Evolutionary conservation across 2,888 invertebrate species (phyloP).

Genomic region (Criorhina ranunculi): DNA sequence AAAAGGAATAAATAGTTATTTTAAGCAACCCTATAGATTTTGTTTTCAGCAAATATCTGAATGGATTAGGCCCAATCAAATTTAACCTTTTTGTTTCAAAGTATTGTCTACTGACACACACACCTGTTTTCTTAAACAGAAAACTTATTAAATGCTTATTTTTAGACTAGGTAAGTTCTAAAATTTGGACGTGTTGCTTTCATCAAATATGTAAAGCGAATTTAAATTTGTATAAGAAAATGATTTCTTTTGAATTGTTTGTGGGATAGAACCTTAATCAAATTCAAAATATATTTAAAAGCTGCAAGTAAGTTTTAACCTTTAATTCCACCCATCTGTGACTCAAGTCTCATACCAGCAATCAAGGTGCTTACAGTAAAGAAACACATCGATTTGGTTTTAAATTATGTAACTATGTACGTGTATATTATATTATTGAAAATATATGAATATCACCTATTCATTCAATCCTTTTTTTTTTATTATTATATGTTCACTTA

Average conservation of each 20-base stretch:
- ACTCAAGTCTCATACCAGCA: neutral
- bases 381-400: slow-evolving; percentile 14
- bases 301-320: neutral
- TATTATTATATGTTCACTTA: slow-evolving; percentile 14
- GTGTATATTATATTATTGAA: slow-evolving; percentile 28
- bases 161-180: neutral
- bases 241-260: neutral
- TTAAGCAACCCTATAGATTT: no score
- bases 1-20: no score
- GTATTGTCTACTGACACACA: no score
- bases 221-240: neutral
- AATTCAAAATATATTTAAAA: neutral
- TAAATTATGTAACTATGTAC: slow-evolving; percentile 18
- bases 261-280: neutral
- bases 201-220: neutral
- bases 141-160: slow-evolving; percentile 1
- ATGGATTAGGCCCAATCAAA: no score
- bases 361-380: slow-evolving; percentile 9
- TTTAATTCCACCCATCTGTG: neutral
- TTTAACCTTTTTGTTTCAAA: no score
- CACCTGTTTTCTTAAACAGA: neutral
- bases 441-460: slow-evolving; percentile 31
- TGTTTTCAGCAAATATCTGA: no score
- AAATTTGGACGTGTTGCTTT: neutral
- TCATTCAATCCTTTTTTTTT: no score